A percentile compares a stretch with the other conserved stretches of the same genome.
Conservation (phyloP, 2,113 vertebrate species). For the Paraplagusia blochii region DNA sequence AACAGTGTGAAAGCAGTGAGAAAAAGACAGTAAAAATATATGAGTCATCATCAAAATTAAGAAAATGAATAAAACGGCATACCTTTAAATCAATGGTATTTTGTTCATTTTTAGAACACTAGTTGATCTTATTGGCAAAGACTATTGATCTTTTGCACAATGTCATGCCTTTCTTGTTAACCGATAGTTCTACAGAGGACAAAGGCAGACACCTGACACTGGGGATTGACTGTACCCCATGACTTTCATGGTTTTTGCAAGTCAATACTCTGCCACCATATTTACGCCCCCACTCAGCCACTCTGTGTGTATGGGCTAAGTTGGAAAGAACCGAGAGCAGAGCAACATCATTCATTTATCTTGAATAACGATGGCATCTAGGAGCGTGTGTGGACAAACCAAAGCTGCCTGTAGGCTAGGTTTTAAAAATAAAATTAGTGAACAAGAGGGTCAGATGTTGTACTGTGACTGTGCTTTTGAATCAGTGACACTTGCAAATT, state of each 20-base stretch:
- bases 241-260: constrained; percentile 44
- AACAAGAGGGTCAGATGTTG: too few relatives aligned
- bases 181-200: constrained; percentile 39
- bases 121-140: too few relatives aligned
- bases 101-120: not conserved
- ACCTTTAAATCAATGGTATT: not conserved
- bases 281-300: constrained; percentile 14
- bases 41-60: too few relatives aligned
- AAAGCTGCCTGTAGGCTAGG: too few relatives aligned
- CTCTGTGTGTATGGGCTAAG: constrained; percentile 10
- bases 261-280: constrained; percentile 35
- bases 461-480: too few relatives aligned
- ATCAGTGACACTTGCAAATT: too few relatives aligned
- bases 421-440: too few relatives aligned
- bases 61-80: not conserved
- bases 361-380: constrained; percentile 6
- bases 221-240: constrained; percentile 36
- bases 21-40: too few relatives aligned
- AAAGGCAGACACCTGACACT: constrained; percentile 57
- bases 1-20: too few relatives aligned
- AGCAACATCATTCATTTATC: constrained; percentile 29
- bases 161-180: not conserved
- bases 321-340: constrained; percentile 45
- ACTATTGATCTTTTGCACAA: too few relatives aligned
- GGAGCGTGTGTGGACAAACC: too few relatives aligned